Conservation (phyloP, 2,888 invertebrate genomes). For the Strigamia crassipes region DNA sequence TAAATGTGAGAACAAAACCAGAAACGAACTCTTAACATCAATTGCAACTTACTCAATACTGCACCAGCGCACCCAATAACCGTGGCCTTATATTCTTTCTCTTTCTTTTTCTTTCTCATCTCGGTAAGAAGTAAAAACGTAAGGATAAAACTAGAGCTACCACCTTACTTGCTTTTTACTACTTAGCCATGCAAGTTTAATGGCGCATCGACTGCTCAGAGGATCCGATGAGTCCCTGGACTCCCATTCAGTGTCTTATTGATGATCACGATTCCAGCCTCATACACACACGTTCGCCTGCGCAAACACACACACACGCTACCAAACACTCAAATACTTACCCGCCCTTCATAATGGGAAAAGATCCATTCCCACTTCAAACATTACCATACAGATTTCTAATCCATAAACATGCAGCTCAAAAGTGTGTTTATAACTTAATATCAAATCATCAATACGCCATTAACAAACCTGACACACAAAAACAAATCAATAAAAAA, state of each 20-base stretch:
- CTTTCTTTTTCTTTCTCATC: background rate
- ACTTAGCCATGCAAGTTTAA: constrained; percentile 42
- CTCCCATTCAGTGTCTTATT: constrained; percentile 42
- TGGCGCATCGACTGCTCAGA: constrained; percentile 40
- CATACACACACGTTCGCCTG: constrained; percentile 20
- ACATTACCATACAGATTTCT: constrained; percentile 28
- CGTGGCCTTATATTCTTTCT: background rate
- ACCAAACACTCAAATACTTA: constrained; percentile 32
- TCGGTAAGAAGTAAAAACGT: background rate
- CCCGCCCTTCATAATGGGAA: constrained; percentile 20
- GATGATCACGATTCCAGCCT: constrained; percentile 42
- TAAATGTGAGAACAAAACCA: constrained; percentile 38
- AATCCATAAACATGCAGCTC: background rate
- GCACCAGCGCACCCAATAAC: constrained; percentile 19
- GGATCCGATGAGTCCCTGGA: constrained; percentile 40
- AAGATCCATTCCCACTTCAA: constrained; percentile 16
- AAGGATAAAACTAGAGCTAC: constrained; percentile 22
- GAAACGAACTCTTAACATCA: constrained; percentile 28
- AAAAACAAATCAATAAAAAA: background rate
- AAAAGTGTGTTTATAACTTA: background rate
- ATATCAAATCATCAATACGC: too few relatives aligned
- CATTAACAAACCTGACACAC: background rate
- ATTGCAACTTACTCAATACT: constrained; percentile 3
- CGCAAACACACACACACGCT: constrained; percentile 17
- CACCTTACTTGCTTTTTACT: constrained; percentile 38